Evolutionary conservation across 2,113 vertebrate genomes (phyloP).

Genomic region (Thomomys bottae): DNA sequence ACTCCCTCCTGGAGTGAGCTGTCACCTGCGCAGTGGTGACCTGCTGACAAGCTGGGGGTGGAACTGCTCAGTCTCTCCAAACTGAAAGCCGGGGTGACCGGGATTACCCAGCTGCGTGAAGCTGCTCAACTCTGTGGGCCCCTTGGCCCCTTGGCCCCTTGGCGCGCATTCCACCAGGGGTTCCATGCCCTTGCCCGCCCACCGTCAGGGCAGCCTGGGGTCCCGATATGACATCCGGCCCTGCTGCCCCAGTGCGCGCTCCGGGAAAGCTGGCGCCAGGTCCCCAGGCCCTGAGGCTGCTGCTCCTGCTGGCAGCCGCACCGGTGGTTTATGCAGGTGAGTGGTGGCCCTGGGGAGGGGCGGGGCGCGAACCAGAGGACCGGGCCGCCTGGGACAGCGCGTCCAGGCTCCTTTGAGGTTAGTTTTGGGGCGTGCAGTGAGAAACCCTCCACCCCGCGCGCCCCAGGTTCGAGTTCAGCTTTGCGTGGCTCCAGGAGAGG

Average conservation of each 20-base stretch:
- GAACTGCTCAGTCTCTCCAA: not conserved
- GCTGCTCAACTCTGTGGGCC: not conserved
- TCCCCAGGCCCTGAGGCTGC: not conserved
- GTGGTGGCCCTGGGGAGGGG: not conserved
- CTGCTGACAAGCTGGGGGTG: not conserved
- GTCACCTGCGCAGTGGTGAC: not conserved
- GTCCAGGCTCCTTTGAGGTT: too few species aligned
- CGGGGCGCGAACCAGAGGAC: not conserved
- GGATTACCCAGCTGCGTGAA: not conserved
- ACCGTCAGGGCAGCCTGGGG: not conserved
- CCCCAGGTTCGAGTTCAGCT: not conserved
- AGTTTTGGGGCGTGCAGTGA: too few species aligned
- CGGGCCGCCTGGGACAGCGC: not conserved
- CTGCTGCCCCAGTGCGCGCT: slow-evolving; percentile 68
- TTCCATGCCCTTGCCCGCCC: fast-evolving
- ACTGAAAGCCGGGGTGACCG: not conserved
- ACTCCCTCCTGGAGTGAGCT: not conserved
- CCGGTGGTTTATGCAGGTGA: slow-evolving; percentile 36
- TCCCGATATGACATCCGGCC: slow-evolving; percentile 58
- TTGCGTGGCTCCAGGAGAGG: not conserved
- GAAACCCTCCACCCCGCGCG: too few species aligned
- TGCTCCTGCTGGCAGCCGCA: not conserved
- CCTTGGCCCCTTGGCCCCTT: fast-evolving
- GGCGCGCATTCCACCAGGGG: not conserved
- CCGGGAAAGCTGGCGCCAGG: not conserved